These are phyloP conservation scores for Diorhabda carinulata DNA, from an alignment of 1,140 invertebrate genomes.

Conservation along the genomic window DNA sequence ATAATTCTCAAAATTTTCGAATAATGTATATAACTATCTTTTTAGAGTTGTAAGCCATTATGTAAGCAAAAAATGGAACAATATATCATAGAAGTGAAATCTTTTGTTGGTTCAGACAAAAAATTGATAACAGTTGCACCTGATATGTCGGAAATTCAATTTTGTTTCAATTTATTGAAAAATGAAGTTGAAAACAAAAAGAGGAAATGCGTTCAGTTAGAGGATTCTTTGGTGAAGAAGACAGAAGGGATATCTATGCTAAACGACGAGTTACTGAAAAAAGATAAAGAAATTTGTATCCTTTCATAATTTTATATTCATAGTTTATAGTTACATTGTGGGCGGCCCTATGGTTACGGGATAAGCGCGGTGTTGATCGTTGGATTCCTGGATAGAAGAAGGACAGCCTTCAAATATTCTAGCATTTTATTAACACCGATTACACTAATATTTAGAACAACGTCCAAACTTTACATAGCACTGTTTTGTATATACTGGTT, in stretches of 20 bases:
- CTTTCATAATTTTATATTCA: slow-evolving; percentile 31
- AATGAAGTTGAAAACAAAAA: slow-evolving; percentile 14
- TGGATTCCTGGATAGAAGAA: no score
- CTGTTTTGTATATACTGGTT: no score
- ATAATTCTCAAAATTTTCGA: no score
- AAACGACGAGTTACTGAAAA: background rate
- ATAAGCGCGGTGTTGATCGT: no score
- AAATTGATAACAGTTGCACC: slow-evolving; percentile 3
- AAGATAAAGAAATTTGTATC: slow-evolving; percentile 48
- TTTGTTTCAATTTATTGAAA: slow-evolving; percentile 23
- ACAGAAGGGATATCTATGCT: background rate
- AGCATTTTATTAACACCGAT: no score
- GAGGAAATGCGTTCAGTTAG: slow-evolving; percentile 11
- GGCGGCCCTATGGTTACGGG: no score
- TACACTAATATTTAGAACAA: no score
- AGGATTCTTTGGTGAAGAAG: background rate
- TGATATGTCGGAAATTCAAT: slow-evolving; percentile 19
- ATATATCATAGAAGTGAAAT: slow-evolving; percentile 5
- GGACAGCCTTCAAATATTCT: no score
- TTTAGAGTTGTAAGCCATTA: slow-evolving; percentile 2
- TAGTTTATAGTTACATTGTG: no score
- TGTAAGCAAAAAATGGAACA: slow-evolving; percentile 6
- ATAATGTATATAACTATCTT: background rate
- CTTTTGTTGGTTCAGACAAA: slow-evolving; percentile 11
- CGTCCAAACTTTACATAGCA: no score